Evolutionary conservation across 1,140 invertebrate species (phyloP).

Genomic region (Coptotermes formosanus): DNA sequence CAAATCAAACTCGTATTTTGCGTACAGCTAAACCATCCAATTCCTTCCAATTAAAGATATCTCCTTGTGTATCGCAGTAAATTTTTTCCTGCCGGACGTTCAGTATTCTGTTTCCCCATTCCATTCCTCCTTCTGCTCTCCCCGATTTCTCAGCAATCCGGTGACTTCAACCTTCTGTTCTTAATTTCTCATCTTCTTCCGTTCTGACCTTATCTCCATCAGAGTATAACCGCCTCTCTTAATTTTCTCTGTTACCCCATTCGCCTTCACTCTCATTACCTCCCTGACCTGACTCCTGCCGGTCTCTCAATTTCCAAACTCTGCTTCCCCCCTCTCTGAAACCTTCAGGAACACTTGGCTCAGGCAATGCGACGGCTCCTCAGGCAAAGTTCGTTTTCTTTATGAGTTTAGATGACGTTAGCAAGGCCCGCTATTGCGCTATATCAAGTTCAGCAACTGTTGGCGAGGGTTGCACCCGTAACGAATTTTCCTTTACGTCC

Average conservation of each 20-base stretch:
- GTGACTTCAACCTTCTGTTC: not conserved
- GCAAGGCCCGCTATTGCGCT: not conserved
- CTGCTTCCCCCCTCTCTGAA: not conserved
- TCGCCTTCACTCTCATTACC: too few species aligned
- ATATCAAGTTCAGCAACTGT: not conserved
- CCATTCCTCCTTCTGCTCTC: not conserved
- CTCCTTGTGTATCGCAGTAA: too few species aligned
- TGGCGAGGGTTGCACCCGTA: not conserved
- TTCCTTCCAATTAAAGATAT: too few species aligned
- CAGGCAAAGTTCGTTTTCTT: conserved; percentile 12
- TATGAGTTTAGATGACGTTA: conserved; percentile 6
- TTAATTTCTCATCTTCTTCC: not conserved
- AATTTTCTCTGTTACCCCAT: too few species aligned
- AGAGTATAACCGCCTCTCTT: not conserved
- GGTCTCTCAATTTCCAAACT: not conserved
- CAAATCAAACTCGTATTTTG: too few species aligned
- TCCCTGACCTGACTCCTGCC: not conserved
- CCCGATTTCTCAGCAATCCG: not conserved
- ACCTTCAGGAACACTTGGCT: not conserved
- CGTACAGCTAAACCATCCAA: too few species aligned
- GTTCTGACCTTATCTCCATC: conserved; percentile 2
- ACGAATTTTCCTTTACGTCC: not conserved
- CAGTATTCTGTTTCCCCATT: too few species aligned
- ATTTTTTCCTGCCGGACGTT: too few species aligned
- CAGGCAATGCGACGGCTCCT: not conserved